Conservation (phyloP, 2,797 vertebrate species). For the Intellagama lesueurii region DNA sequence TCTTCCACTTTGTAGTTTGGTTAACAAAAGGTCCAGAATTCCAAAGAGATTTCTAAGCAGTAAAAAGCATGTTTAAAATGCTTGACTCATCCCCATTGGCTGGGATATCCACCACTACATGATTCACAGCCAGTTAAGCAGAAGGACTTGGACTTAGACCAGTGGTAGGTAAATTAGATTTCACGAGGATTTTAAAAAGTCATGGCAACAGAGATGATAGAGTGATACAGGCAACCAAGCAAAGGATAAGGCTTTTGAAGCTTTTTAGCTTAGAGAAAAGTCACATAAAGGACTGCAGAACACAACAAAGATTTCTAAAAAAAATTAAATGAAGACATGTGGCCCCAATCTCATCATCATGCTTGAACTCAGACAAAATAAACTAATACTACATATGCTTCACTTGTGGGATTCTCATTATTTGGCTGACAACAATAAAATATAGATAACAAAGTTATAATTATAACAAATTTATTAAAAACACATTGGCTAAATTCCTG, state of each 20-base stretch:
- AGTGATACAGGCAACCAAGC: not conserved
- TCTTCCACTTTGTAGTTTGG: fast-evolving
- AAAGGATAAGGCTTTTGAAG: not conserved
- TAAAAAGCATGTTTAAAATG: not conserved
- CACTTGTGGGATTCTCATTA: not conserved
- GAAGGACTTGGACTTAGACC: not conserved
- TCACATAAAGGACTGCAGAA: not conserved
- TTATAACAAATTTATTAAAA: no score
- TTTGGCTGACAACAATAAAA: no score
- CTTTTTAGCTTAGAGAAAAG: not conserved
- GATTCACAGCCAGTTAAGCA: conserved; percentile 6
- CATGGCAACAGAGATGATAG: conserved; percentile 8
- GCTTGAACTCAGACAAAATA: not conserved
- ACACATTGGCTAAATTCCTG: no score
- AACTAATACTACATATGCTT: not conserved
- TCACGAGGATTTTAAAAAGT: not conserved
- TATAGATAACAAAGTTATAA: no score
- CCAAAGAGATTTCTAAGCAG: not conserved
- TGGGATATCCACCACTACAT: fast-evolving
- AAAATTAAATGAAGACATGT: not conserved
- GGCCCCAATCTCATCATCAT: not conserved
- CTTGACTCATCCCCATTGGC: not conserved
- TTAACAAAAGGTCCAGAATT: conserved; percentile 3
- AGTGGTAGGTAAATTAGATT: conserved; percentile 8
- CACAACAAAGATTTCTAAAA: not conserved